Percentiles rank a stretch among this genome's conserved stretches.
Conservation (phyloP, 1,140 invertebrate genomes). For the Batillaria attramentaria region DNA sequence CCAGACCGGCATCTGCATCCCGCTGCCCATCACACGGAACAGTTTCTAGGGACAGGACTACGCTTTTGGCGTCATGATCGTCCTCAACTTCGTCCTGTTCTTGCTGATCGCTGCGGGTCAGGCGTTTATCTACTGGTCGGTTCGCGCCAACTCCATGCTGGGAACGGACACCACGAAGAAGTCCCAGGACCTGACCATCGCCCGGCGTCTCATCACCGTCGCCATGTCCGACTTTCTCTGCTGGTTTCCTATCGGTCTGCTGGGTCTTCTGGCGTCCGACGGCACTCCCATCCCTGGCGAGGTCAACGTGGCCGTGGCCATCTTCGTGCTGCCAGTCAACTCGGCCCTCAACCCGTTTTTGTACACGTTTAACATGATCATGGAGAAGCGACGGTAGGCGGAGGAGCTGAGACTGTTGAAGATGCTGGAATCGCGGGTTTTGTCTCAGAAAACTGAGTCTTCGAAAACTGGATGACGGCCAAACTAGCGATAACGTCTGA, state of each 20-base stretch:
- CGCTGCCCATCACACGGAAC: conserved; percentile 40
- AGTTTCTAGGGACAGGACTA: conserved; percentile 42
- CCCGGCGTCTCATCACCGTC: conserved; percentile 37
- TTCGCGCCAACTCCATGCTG: conserved; percentile 13
- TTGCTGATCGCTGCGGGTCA: conserved; percentile 43
- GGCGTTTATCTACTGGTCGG: conserved; percentile 35
- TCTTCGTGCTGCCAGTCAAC: conserved; percentile 50
- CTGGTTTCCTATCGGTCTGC: conserved; percentile 33
- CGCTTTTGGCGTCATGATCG: conserved; percentile 41
- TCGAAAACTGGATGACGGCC: too few relatives aligned
- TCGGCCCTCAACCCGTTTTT: conserved; percentile 53
- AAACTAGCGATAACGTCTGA: too few relatives aligned
- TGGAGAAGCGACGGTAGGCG: neutral
- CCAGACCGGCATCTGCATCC: conserved; percentile 44
- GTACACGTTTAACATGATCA: conserved; percentile 42
- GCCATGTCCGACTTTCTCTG: conserved; percentile 36
- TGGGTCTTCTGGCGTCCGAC: conserved; percentile 37
- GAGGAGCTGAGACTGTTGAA: neutral
- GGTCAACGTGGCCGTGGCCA: conserved; percentile 43
- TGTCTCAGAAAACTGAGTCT: too few relatives aligned
- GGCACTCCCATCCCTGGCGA: conserved; percentile 43
- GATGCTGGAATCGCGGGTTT: neutral
- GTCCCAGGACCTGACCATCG: conserved; percentile 33
- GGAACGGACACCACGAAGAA: conserved; percentile 12
- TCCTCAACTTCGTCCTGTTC: conserved; percentile 46